These are phyloP conservation scores for Polydrusus pterygomalis DNA, from an alignment of 2,888 invertebrate genomes.

Conservation along the genomic window DNA sequence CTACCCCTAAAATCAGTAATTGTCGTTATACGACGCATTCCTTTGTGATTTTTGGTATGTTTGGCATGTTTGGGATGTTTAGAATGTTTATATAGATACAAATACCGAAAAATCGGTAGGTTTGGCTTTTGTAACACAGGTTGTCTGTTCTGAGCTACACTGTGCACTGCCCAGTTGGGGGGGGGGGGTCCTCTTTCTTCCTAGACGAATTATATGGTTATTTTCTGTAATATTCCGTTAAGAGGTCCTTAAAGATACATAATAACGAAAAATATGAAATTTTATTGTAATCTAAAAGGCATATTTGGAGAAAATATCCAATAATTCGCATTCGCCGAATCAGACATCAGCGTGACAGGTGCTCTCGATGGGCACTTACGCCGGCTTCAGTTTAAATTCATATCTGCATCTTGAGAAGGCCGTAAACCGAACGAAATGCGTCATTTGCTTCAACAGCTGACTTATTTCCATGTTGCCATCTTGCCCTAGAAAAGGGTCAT, in stretches of 20 bases:
- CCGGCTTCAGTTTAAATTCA: constrained; percentile 65
- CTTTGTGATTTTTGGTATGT: too few relatives aligned
- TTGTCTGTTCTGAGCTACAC: too few relatives aligned
- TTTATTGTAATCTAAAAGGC: constrained; percentile 57
- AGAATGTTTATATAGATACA: too few relatives aligned
- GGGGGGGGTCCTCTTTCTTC: too few relatives aligned
- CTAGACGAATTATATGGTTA: too few relatives aligned
- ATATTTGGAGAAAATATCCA: constrained; percentile 61
- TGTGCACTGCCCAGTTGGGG: too few relatives aligned
- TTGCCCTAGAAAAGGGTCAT: constrained; percentile 39
- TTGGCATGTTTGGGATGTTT: too few relatives aligned
- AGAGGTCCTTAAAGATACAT: constrained; percentile 39
- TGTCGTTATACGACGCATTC: too few relatives aligned
- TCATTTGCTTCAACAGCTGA: constrained; percentile 51
- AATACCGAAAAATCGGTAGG: too few relatives aligned
- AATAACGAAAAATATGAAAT: constrained; percentile 52
- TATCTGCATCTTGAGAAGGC: constrained; percentile 64
- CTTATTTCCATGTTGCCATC: constrained; percentile 46
- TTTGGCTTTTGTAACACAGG: too few relatives aligned
- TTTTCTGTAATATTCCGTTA: neutral
- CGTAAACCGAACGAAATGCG: constrained; percentile 52
- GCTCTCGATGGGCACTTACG: constrained; percentile 63
- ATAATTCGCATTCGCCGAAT: constrained; percentile 63
- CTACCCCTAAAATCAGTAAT: too few relatives aligned
- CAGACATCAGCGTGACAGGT: constrained; percentile 65